phyloP scores from a whole-genome alignment of 35 echinoderm and acorn worm species.

The Apostichopus californicus region DNA sequence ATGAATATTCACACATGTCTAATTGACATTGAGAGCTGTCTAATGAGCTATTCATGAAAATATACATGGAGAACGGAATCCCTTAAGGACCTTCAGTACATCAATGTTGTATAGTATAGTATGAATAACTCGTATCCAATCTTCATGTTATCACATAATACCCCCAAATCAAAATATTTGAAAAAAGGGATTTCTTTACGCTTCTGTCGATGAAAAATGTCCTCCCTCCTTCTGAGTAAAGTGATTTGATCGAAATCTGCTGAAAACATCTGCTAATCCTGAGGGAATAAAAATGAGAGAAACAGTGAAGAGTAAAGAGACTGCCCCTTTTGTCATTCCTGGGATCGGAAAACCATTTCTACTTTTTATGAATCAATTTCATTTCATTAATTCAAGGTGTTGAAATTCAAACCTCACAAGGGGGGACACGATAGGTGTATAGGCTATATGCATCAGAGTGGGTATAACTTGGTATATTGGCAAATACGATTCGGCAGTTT shows the following conservation, averaged over 20 bases:
- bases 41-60: too few species aligned
- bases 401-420: not conserved
- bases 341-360: not conserved
- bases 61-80: too few species aligned
- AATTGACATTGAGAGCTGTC: too few species aligned
- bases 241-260: not conserved
- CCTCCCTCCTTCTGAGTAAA: not conserved
- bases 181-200: too few species aligned
- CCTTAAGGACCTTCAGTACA: too few species aligned
- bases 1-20: too few species aligned
- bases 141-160: too few species aligned
- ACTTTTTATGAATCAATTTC: not conserved
- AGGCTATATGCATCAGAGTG: not conserved
- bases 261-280: constrained; percentile 36
- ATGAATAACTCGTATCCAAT: too few species aligned
- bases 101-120: too few species aligned
- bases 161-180: too few species aligned
- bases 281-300: constrained; percentile 20
- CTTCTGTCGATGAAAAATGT: not conserved
- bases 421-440: too few species aligned
- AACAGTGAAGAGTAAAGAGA: not conserved
- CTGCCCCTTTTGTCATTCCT: not conserved
- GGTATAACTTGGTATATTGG: not conserved
- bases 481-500: too few species aligned
- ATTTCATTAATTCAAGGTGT: not conserved